A percentile compares a stretch with the other conserved stretches of the same genome.
These are phyloP conservation scores for Trinorchestia longiramus DNA, from an alignment of 1,140 invertebrate genomes.

Conservation along the genomic window DNA sequence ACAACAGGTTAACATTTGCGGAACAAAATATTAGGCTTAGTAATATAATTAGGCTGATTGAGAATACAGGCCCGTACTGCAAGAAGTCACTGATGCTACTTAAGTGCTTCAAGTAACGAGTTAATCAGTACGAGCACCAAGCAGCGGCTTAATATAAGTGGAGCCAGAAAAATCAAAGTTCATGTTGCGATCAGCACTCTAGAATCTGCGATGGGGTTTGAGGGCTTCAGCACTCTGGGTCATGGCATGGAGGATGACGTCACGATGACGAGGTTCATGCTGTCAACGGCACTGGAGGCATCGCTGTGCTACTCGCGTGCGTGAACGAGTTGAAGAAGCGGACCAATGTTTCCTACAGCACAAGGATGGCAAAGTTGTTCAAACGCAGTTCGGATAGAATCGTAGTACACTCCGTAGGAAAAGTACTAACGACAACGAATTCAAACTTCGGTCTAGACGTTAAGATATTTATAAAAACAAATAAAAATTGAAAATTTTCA, in stretches of 20 bases:
- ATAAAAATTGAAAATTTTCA: too few relatives aligned
- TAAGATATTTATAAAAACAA: neutral
- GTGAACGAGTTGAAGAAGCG: neutral
- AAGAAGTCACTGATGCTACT: neutral
- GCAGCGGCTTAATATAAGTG: neutral
- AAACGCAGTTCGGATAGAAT: neutral
- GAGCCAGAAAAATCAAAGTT: neutral
- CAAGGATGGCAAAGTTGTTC: neutral
- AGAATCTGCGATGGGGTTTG: neutral
- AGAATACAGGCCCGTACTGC: too few relatives aligned
- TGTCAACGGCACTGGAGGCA: neutral
- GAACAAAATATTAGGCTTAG: neutral
- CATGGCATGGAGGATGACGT: neutral
- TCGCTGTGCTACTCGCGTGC: neutral
- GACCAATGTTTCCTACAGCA: neutral
- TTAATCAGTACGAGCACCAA: too few relatives aligned
- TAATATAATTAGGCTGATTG: neutral
- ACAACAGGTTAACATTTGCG: neutral
- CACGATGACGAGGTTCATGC: neutral
- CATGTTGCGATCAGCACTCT: neutral
- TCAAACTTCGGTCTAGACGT: neutral
- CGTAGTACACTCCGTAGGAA: neutral
- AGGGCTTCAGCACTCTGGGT: neutral
- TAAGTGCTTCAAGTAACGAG: neutral
- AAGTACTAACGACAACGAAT: neutral